Evolutionary conservation across 2,113 vertebrate species (phyloP).

Genomic region (Cervus canadensis): DNA sequence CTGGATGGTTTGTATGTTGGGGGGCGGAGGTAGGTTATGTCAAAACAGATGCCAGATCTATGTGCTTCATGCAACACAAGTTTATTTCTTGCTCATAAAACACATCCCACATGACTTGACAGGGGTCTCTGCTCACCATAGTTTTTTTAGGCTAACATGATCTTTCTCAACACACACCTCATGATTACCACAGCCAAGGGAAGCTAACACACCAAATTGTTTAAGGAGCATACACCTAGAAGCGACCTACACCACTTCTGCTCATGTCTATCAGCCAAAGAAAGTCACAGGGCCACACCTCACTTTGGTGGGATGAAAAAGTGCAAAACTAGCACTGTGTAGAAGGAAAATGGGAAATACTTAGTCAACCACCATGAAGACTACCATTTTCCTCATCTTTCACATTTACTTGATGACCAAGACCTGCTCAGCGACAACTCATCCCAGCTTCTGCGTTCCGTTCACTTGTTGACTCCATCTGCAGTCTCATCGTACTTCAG

Average conservation of each 20-base stretch:
- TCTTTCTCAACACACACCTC: neutral
- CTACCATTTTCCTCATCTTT: neutral
- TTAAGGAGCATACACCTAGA: rapidly evolving
- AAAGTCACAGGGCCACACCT: neutral
- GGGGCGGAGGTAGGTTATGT: neutral
- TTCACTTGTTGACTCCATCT: neutral
- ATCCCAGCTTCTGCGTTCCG: neutral
- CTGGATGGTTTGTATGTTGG: neutral
- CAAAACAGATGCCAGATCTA: neutral
- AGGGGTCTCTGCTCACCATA: neutral
- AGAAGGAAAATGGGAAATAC: neutral
- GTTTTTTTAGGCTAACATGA: neutral
- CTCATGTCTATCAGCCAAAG: neutral
- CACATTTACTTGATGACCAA: neutral
- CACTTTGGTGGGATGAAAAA: neutral
- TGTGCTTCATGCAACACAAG: neutral
- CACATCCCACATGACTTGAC: neutral
- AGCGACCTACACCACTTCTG: neutral
- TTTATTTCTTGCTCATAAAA: neutral
- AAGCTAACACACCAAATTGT: neutral
- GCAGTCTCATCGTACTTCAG: neutral
- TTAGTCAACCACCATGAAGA: neutral
- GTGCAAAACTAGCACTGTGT: neutral
- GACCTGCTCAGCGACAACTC: neutral
- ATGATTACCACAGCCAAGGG: no score